Evolutionary conservation across 1,140 invertebrate genomes (phyloP), one percentile per base, ranked within the genome.

Genomic region (Coenobita brevimanus): DNA sequence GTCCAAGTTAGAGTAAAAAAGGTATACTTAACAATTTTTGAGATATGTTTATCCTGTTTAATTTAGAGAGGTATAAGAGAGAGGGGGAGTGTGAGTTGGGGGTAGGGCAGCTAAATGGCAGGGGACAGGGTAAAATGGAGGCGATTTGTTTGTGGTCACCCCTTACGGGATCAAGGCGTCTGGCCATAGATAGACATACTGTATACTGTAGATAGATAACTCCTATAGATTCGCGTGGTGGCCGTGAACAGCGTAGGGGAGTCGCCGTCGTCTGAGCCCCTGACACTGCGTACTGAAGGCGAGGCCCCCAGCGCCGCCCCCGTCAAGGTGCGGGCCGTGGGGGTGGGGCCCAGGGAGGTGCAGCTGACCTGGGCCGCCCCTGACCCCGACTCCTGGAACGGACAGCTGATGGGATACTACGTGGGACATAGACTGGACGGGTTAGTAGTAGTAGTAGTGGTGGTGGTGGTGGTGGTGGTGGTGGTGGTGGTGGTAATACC

Each of bases 321-420:
- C 0, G 92, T 95, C 1, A 95, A 95, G 92, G 93, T 97, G 4
- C 93, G 94, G 13, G 95, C 95, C 0, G 93, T 95, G 86, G 94
- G 96, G 0, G 92, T 96, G 0, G 96, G 96, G 1, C 96, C 96
- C 0, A 96, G 95, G 0, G 95, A 96, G 92, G 93, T 97, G 10
- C 93, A 96, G 43, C 94, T 97, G 1, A 96, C 95, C 2, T 97
- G 97, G 97, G 93, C 94, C 80, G 95, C 96, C 0, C 96, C 96
- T 0, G 82, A 95, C 33, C 92, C 93, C 0, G 95, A 96, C 91
- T 91, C 96, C 6, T 93, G 95, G 73, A 95, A 97, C 91, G 96
- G 96, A 1, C 94, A 96, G 85, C 94, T 97, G 57, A 94, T 95
- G 90, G 96, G 96, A 27, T 97, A 95, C 90, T 95, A 95, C 91